Base-by-base conservation (phyloP, 2,113 vertebrate species). In the Dicentrarchus labrax region DNA sequence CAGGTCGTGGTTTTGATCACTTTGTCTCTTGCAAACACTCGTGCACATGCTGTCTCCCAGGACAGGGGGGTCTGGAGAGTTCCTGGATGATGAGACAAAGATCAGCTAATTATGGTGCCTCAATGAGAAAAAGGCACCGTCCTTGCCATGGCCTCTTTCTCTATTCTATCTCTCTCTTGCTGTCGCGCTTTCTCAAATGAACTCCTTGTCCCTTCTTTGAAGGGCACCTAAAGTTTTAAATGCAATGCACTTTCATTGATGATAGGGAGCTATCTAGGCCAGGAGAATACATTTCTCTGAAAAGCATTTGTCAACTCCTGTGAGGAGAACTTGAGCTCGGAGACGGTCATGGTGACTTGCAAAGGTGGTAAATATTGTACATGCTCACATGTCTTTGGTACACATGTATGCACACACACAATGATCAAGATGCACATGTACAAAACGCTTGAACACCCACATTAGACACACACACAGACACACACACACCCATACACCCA, bases 261-360 rank as follows among this genome's bases (percentile, higher is more conserved):
- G 86, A 91, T 61, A 24, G 48, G 30, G 11, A 67, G 67, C 51
- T 69, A 87, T 88, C 71, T 59, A 73, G 76, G 78, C 54, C 77
- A 81, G 47, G 54, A 86, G 89, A 85, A 67, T 67, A 38, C 30
- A 74, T 80, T 76, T 84, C 84, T 65, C 76, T 48, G 78, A 76
- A 78, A 82, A 80, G 75, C 72, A 88, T 84, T 79, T 87, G 68
- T 82, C 84, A 88, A 59, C 72, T 79, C 80, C 56, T 72, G 75
- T 47, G 84, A 87, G 72, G 82, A 91, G 84, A 90, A 85, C 67
- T 89, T 88, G 70, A 89, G 82, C 80, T 51, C n/a, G 30, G 76
- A 80, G 59, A 72, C 80, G 75, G 41, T 78, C 75, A 60, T 41
- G 54, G 60, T 62, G 68, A 80, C 80, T 54, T 47, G 74, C 48